phyloP scores from a whole-genome alignment of 2,888 invertebrate species.

The Drosophila formosana region DNA sequence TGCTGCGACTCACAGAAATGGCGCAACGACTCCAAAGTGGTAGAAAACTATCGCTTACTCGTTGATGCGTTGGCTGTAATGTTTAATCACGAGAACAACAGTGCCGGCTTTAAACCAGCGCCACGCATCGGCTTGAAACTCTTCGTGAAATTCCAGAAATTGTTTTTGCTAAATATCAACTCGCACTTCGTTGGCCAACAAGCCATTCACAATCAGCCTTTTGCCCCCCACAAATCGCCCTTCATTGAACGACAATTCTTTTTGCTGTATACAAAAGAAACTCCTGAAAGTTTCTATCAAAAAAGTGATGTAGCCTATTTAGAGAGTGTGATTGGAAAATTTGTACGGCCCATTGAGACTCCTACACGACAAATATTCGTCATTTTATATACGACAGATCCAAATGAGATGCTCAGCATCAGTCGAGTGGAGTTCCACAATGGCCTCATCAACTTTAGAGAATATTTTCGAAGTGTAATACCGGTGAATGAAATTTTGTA shows the following conservation, averaged over 20 bases:
- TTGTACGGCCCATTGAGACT: conserved; percentile 47
- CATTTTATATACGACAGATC: conserved; percentile 56
- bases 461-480: conserved; percentile 59
- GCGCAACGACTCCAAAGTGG: conserved; percentile 1
- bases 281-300: conserved; percentile 38
- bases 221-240: not conserved
- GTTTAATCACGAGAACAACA: conserved; percentile 52
- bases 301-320: conserved; percentile 17
- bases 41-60: conserved; percentile 7
- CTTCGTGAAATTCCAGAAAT: conserved; percentile 16
- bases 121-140: conserved; percentile 18
- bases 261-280: conserved; percentile 39
- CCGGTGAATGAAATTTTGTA: conserved; percentile 53
- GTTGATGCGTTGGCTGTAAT: conserved; percentile 33
- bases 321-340: conserved; percentile 54
- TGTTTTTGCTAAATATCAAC: conserved; percentile 49
- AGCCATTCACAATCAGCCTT: conserved; percentile 10
- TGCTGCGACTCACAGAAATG: conserved; percentile 44
- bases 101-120: conserved; percentile 28
- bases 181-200: conserved; percentile 44
- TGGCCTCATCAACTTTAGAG: conserved; percentile 46
- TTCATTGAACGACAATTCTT: conserved; percentile 56
- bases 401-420: conserved; percentile 51
- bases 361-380: conserved; percentile 47
- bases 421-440: conserved; percentile 37